These are phyloP conservation scores for Leptopterna dolabrata DNA, from an alignment of 2,888 invertebrate species.

Conservation along the genomic window DNA sequence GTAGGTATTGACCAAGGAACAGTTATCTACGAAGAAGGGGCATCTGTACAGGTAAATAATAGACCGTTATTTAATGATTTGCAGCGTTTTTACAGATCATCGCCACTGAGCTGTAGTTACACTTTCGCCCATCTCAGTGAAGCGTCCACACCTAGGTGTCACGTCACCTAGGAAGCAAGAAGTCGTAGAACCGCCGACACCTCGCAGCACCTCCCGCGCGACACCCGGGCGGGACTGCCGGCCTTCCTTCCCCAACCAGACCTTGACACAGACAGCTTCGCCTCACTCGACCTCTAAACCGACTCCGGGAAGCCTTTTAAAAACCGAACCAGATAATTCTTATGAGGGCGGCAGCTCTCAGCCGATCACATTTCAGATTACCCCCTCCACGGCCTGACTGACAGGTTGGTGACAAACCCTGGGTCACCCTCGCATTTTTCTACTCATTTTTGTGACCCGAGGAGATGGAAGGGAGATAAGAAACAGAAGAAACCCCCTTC, in stretches of 20 bases:
- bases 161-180: background rate
- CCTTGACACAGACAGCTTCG: conserved; percentile 30
- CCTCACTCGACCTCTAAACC: conserved; percentile 17
- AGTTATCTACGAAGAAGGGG: too few species aligned
- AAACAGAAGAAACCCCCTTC: background rate
- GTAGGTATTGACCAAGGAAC: too few species aligned
- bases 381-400: background rate
- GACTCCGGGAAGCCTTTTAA: background rate
- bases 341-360: background rate
- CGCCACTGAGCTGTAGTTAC: too few species aligned
- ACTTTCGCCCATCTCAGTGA: too few species aligned
- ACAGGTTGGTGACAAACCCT: background rate
- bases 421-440: background rate
- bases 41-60: too few species aligned
- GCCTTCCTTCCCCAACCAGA: conserved; percentile 4
- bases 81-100: too few species aligned
- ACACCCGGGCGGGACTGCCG: background rate
- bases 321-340: background rate
- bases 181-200: background rate
- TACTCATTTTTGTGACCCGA: background rate
- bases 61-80: too few species aligned
- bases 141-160: too few species aligned
- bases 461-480: background rate
- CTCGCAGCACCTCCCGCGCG: background rate
- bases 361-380: background rate